These are phyloP conservation scores for Erebia aethiops DNA, from an alignment of 2,888 invertebrate species.

Conservation along the genomic window DNA sequence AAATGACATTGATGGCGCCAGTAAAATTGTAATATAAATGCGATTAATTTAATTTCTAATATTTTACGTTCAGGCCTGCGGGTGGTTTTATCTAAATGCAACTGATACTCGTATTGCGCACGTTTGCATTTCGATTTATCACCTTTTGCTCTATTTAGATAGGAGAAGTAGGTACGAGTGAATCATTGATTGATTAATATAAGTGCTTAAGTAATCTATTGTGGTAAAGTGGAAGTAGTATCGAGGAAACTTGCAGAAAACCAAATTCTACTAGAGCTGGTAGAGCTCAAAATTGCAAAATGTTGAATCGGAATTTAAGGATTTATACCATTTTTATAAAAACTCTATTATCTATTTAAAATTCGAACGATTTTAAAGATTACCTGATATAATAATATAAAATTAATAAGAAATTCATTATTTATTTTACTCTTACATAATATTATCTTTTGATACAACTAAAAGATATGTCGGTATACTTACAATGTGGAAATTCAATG, in stretches of 20 bases:
- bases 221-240: not conserved
- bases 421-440: too few relatives aligned
- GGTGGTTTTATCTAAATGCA: slow-evolving; percentile 45
- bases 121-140: slow-evolving; percentile 11
- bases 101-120: slow-evolving; percentile 43
- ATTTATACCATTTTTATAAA: not conserved
- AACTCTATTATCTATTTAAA: too few relatives aligned
- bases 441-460: too few relatives aligned
- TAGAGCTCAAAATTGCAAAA: not conserved
- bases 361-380: too few relatives aligned
- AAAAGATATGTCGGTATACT: too few relatives aligned
- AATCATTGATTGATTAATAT: slow-evolving; percentile 11
- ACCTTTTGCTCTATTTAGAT: slow-evolving; percentile 18
- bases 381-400: too few relatives aligned
- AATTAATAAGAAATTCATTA: too few relatives aligned
- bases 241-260: not conserved
- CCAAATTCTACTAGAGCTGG: not conserved
- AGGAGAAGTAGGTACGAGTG: not conserved
- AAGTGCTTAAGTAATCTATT: not conserved
- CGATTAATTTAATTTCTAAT: slow-evolving; percentile 11
- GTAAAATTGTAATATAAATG: slow-evolving; percentile 10
- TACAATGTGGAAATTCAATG: not conserved
- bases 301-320: not conserved
- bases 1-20: slow-evolving; percentile 11
- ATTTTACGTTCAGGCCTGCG: slow-evolving; percentile 27